Conservation (phyloP, 2,113 vertebrate genomes). For the Daboia siamensis region DNA sequence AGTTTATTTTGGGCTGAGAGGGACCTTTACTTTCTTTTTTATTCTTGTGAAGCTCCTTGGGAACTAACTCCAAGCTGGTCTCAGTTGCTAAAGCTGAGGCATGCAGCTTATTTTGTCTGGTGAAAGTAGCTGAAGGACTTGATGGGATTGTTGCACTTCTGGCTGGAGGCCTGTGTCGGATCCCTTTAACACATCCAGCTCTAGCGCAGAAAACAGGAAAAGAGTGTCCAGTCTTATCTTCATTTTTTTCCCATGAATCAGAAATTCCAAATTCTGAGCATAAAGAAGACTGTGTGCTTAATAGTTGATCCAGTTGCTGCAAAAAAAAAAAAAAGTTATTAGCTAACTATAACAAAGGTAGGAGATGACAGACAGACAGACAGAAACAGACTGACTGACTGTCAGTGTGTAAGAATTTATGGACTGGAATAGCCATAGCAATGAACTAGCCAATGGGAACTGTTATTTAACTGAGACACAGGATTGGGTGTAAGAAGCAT, state of each 20-base stretch:
- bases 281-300: constrained; percentile 74
- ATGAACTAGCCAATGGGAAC: no score
- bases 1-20: constrained; percentile 49
- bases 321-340: constrained; percentile 40
- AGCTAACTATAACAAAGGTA: constrained; percentile 32
- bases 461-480: no score
- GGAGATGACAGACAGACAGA: constrained; percentile 35
- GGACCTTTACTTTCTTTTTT: constrained; percentile 36
- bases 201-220: not conserved
- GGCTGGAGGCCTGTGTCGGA: not conserved
- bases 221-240: not conserved
- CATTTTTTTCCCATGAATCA: constrained; percentile 50
- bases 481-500: not conserved
- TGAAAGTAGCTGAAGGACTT: rapidly evolving
- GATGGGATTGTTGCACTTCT: not conserved
- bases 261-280: constrained; percentile 64
- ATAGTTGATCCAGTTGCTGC: constrained; percentile 78
- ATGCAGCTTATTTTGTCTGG: rapidly evolving
- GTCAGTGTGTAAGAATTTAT: no score
- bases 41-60: not conserved
- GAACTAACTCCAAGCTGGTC: not conserved
- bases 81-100: not conserved
- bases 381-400: not conserved
- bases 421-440: no score
- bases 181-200: not conserved